Evolutionary conservation across 2,797 vertebrate genomes (phyloP), one percentile per base, ranked within the genome.

Genomic region (Onychomys leucogaster): DNA sequence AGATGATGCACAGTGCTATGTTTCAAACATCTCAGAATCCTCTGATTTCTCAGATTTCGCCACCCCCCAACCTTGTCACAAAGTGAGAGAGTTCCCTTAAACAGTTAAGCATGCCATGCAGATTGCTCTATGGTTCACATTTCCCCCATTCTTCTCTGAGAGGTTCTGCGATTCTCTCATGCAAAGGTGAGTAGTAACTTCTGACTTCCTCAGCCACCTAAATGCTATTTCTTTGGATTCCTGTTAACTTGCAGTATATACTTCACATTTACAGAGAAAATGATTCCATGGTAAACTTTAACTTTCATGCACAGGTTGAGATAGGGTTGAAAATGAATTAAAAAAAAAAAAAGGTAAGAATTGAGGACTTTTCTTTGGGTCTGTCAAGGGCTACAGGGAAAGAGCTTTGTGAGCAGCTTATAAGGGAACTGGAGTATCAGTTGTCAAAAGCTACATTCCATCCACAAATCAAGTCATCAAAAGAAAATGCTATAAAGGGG

Each of bases 241-340:
- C 32, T 93, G 43, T 91, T 93, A 84, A 55, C 23, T 87, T 87
- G 75, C 2, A 81, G 32, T 19, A 43, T 83, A 11, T 57, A 25
- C 14, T 90, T 92, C 25, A 34, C n/a, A 73, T 52, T 97, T 83
- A 85, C 37, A 80, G 14, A 92, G 14, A 63, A 89, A 90, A 96
- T 6, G 77, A 63, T 90, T 63, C 13, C 76, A 34, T 75, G 49
- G 71, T 10, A 14, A 97, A 85, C 2, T 94, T 90, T 94, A 80
- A 90, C 81, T 82, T 84, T 78, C 23, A 19, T 19, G 0, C 7
- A 80, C 17, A 5, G 19, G 6, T 29, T 63, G 52, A 86, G 81
- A 93, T 23, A 83, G 19, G 21, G 16, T 12, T 83, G 34, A 57
- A 84, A 91, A 29, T 43, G 29, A 41, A 46, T 37, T 76, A 89